phyloP scores from a whole-genome alignment of 1,140 invertebrate genomes.

The Vollenhovia emeryi region DNA sequence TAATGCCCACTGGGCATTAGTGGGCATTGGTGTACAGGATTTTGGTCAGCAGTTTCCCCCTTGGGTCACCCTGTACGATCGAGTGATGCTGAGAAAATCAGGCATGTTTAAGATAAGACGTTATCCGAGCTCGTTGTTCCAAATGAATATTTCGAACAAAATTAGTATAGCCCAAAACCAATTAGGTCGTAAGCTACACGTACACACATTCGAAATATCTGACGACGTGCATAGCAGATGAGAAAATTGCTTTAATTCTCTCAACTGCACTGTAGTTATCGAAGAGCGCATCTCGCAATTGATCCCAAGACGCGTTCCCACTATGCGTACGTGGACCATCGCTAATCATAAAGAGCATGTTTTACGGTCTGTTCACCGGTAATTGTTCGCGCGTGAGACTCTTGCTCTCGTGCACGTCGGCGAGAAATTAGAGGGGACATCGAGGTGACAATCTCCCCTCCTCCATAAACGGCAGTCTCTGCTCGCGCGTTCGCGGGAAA shows the following conservation, averaged over 20 bases:
- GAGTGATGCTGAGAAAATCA: background rate
- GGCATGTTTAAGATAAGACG: background rate
- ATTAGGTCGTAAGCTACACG: background rate
- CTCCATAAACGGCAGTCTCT: background rate
- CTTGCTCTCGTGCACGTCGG: background rate
- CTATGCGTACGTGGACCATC: background rate
- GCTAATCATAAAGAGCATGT: slow-evolving; percentile 1
- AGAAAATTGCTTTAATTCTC: background rate
- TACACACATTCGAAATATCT: background rate
- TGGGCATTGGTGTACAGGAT: too few species aligned
- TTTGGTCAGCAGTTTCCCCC: too few species aligned
- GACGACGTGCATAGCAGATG: background rate
- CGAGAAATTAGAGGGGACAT: slow-evolving; percentile 12
- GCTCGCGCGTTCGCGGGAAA: slow-evolving; percentile 47
- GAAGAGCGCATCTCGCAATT: background rate
- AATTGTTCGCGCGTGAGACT: slow-evolving; percentile 12
- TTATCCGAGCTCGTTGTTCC: background rate
- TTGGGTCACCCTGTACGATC: too few species aligned
- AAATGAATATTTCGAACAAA: background rate
- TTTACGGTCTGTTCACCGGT: slow-evolving; percentile 1
- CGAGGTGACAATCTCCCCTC: slow-evolving; percentile 38
- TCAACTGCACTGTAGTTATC: background rate
- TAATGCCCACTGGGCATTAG: too few species aligned
- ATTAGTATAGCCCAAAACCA: background rate
- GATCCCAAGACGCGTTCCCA: background rate